Percentiles rank a stretch among this genome's conserved stretches.
Conservation (phyloP, 2,113 vertebrate genomes). For the Pangasianodon hypophthalmus region DNA sequence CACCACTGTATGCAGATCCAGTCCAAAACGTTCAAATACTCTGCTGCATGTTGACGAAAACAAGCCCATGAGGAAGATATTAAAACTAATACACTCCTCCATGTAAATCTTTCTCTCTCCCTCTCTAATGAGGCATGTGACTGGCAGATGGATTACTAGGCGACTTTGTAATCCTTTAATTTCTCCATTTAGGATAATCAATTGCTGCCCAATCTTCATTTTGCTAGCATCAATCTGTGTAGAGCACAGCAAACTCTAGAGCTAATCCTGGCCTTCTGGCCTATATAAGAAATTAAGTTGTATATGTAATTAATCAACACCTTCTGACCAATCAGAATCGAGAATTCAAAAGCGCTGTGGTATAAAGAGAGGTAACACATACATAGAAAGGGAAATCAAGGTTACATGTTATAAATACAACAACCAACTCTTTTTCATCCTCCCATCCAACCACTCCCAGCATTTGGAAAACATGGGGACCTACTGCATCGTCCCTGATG, state of each 20-base stretch:
- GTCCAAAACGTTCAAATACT: neutral
- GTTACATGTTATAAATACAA: conserved; percentile 42
- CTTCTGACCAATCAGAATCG: neutral
- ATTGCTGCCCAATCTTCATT: conserved; percentile 18
- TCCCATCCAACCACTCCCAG: neutral
- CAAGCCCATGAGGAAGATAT: conserved; percentile 14
- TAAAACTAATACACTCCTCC: conserved; percentile 30
- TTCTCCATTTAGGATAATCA: conserved; percentile 40
- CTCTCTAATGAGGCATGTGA: conserved; percentile 72
- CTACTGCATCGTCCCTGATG: neutral
- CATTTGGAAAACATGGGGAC: neutral
- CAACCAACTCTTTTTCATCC: conserved; percentile 15
- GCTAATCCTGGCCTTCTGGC: neutral
- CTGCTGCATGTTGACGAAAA: neutral
- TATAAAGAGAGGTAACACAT: too few relatives aligned
- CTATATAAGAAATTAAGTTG: neutral
- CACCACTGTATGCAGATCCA: neutral
- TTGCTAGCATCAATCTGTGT: conserved; percentile 25
- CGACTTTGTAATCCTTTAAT: conserved; percentile 70
- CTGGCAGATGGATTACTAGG: conserved; percentile 76
- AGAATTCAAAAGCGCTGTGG: too few relatives aligned
- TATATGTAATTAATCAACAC: neutral
- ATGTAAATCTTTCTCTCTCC: conserved; percentile 40
- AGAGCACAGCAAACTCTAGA: conserved; percentile 2
- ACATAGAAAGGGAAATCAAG: neutral